Evolutionary conservation across 2,888 invertebrate genomes (phyloP).

Genomic region (Notodonta ziczac): DNA sequence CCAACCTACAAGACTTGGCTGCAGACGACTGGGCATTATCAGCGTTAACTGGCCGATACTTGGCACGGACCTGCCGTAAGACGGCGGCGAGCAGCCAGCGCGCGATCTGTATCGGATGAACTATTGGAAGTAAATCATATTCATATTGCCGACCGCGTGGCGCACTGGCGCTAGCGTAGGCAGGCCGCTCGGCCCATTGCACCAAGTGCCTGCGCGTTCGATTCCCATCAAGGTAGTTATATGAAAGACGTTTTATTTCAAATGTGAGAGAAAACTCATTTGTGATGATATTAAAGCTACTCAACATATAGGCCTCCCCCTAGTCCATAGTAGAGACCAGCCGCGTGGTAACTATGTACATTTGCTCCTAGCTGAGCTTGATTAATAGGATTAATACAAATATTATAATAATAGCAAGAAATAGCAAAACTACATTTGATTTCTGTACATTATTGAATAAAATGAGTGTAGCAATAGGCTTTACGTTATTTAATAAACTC

Average conservation of each 20-base stretch:
- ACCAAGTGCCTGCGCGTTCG: too few species aligned
- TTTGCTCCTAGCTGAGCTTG: conserved; percentile 37
- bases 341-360: conserved; percentile 26
- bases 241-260: neutral
- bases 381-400: conserved; percentile 29
- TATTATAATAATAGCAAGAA: neutral
- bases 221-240: too few species aligned
- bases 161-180: too few species aligned
- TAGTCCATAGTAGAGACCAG: conserved; percentile 12
- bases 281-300: neutral
- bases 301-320: neutral
- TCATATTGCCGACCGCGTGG: neutral
- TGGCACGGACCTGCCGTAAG: conserved; percentile 24
- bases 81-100: conserved; percentile 34
- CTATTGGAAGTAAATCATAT: conserved; percentile 43
- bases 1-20: conserved; percentile 24
- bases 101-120: conserved; percentile 30
- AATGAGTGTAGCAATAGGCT: too few species aligned
- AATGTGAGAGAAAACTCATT: neutral
- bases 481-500: too few species aligned
- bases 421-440: neutral
- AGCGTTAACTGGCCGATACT: conserved; percentile 13
- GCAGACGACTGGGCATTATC: neutral
- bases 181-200: too few species aligned
- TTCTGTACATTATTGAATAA: neutral